Conservation (phyloP, 2,113 vertebrate genomes). For the Nymphicus hollandicus region DNA sequence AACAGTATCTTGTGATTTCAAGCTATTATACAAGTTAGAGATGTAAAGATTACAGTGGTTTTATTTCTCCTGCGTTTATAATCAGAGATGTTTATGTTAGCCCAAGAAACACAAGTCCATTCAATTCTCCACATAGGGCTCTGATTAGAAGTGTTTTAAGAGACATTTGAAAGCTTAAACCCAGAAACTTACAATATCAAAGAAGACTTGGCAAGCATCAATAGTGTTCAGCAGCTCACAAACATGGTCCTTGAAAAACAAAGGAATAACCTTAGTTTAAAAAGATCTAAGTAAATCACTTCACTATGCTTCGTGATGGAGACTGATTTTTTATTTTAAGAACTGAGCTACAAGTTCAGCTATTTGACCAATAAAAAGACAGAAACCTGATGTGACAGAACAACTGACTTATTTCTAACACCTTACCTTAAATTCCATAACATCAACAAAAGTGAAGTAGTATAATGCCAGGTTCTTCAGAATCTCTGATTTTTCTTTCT, state of each 20-base stretch:
- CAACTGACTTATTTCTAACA: neutral
- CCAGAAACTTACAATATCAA: conserved; percentile 92
- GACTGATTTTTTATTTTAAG: neutral
- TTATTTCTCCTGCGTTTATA: neutral
- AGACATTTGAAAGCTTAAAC: neutral
- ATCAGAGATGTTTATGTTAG: neutral
- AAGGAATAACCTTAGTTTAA: neutral
- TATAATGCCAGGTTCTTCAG: conserved; percentile 98
- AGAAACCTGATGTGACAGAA: neutral
- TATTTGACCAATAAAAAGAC: neutral
- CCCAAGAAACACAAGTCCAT: neutral
- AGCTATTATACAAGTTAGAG: neutral
- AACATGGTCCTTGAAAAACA: conserved; percentile 87
- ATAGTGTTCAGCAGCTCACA: conserved; percentile 98
- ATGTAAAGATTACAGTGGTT: neutral
- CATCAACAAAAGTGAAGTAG: conserved; percentile 99
- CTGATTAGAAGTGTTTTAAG: neutral
- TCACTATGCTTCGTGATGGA: neutral
- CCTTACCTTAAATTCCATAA: conserved; percentile 98
- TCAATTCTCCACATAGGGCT: neutral
- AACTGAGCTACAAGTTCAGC: neutral
- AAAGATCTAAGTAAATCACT: neutral
- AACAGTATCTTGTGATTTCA: neutral
- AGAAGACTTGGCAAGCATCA: conserved; percentile 98
- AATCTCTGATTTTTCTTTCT: conserved; percentile 99